phyloP scores from a whole-genome alignment of 92 coral and sea anemone species.

The Paragorgia papillata region DNA sequence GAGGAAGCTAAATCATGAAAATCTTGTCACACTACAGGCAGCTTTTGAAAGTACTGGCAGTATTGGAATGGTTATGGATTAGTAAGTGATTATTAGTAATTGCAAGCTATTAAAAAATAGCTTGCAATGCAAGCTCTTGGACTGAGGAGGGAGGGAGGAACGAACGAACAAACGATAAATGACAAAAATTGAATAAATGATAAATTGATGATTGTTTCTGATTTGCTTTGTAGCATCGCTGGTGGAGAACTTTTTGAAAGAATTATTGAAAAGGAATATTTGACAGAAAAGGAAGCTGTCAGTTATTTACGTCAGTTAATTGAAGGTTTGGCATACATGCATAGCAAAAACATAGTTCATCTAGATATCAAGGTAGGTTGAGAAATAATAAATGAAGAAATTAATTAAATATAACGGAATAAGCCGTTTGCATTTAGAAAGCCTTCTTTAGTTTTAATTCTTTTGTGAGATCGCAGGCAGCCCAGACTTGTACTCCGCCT shows the following conservation, averaged over 20 bases:
- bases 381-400: neutral
- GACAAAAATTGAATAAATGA: neutral
- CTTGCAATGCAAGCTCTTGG: too few relatives aligned
- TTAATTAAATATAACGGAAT: too few relatives aligned
- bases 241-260: slow-evolving; percentile 97
- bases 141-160: neutral
- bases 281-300: slow-evolving; percentile 93
- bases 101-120: neutral
- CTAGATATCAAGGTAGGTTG: slow-evolving; percentile 80
- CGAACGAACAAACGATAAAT: neutral
- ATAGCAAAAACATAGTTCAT: slow-evolving; percentile 83
- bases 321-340: slow-evolving; percentile 84
- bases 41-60: slow-evolving; percentile 89
- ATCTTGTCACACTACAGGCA: slow-evolving; percentile 73
- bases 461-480: too few relatives aligned
- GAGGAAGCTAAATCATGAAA: slow-evolving; percentile 79
- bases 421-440: too few relatives aligned
- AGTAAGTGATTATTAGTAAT: slow-evolving; percentile 60
- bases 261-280: slow-evolving; percentile 84
- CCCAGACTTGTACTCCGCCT: too few relatives aligned
- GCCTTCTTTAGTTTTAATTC: too few relatives aligned
- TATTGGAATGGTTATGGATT: slow-evolving; percentile 89
- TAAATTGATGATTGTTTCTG: too few relatives aligned
- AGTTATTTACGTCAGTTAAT: slow-evolving; percentile 84
- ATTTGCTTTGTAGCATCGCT: slow-evolving; percentile 61